Evolutionary conservation across 2,888 invertebrate genomes (phyloP), one percentile per base, ranked within the genome.

Genomic region (Laothoe populi): DNA sequence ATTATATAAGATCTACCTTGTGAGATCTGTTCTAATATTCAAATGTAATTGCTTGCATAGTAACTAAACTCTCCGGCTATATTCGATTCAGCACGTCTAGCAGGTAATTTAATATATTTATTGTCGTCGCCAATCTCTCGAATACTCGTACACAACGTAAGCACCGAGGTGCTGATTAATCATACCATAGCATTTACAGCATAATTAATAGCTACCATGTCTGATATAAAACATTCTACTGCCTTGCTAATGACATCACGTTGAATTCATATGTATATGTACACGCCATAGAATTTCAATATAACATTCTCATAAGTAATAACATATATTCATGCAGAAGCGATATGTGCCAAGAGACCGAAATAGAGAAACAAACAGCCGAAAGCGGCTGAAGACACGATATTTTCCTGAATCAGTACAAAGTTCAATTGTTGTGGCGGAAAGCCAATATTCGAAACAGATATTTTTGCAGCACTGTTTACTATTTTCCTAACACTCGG

Each of bases 401-500:
- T 78, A 81, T 87, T 89, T 90, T 86, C 88, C 90, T 81, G 86
- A 82, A 87, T 84, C 86, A 78, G 90, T 88, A 82, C 91, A 88
- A 91, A 91, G 92, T 90, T 88, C 91, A 86, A 80, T 78, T 77
- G 70, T 73, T 77, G 74, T 89, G 91, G 91, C 90, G 75, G 59
- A 69, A 75, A 77, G 91, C 92, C 91, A 91, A 88, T 79, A 75
- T 78, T 66, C 66, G 45, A 69, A 74, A 70, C 64, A 66, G 68
- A 72, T 79, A 79, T 78, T 78, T 75, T 74, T 69, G 70, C 59
- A 48, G 67, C 70, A 70, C 59, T 77, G 73, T 79, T 79, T 79
- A 77, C 72, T 66, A 66, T 67, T 73, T 70, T 71, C 66, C 38
- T 69, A 70, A 69, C 67, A 65, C 69, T 68, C 60, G 13, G 44